These are phyloP conservation scores for Polypedilum pembai DNA, from an alignment of 1,140 invertebrate species.

Conservation along the genomic window DNA sequence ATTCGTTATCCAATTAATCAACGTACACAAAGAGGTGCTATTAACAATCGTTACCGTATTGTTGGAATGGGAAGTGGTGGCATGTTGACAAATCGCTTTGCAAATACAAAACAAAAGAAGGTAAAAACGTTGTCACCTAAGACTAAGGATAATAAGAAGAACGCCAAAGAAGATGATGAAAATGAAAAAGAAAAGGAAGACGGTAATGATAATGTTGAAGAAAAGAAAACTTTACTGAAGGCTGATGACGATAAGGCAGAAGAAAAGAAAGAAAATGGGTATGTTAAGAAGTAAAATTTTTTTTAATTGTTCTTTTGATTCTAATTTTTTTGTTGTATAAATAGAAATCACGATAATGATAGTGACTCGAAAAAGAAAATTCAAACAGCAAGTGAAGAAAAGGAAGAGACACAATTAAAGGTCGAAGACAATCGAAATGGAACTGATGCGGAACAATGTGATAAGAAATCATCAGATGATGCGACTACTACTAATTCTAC, in stretches of 20 bases:
- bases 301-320: neutral
- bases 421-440: conserved; percentile 18
- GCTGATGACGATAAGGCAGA: neutral
- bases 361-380: neutral
- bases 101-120: conserved; percentile 8
- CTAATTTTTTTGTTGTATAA: too few species aligned
- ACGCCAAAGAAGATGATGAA: neutral
- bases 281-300: neutral
- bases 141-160: neutral
- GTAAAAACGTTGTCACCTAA: neutral
- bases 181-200: neutral
- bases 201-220: neutral
- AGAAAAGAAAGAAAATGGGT: conserved; percentile 1
- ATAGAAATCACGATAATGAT: too few species aligned
- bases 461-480: neutral
- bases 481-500: neutral
- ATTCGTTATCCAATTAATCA: conserved; percentile 27
- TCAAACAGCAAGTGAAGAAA: neutral
- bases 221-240: neutral
- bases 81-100: conserved; percentile 8
- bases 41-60: conserved; percentile 17
- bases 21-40: neutral
- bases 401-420: neutral
- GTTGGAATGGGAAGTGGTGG: neutral
- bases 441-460: conserved; percentile 16